Evolutionary conservation across 2,113 vertebrate genomes (phyloP).

Genomic region (Solenodon paradoxus): DNA sequence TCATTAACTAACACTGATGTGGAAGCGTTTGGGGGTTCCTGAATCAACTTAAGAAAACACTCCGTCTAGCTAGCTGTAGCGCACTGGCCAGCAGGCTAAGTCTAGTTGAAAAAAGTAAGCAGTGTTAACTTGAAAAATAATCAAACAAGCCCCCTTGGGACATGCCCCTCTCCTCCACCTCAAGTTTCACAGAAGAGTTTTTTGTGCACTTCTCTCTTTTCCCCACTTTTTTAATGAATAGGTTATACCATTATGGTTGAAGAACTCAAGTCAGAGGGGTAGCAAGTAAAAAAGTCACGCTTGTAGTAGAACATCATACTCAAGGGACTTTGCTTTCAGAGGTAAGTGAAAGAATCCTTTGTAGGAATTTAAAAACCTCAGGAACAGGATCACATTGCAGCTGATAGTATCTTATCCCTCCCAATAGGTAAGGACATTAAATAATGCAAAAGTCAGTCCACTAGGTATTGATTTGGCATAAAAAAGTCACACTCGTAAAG

Average conservation of each 20-base stretch:
- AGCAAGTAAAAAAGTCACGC: background rate
- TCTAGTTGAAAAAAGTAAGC: background rate
- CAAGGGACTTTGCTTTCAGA: slow-evolving; percentile 46
- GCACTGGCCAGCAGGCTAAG: background rate
- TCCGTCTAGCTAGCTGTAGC: background rate
- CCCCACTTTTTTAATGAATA: background rate
- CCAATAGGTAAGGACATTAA: slow-evolving; percentile 79
- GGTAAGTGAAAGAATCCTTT: slow-evolving; percentile 6
- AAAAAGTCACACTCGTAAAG: slow-evolving; percentile 66
- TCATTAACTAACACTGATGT: background rate
- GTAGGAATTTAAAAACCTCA: slow-evolving; percentile 54
- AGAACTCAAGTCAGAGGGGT: background rate
- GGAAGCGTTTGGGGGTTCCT: background rate
- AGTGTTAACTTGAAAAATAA: background rate
- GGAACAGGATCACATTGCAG: slow-evolving; percentile 66
- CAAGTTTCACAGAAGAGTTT: background rate
- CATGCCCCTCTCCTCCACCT: background rate
- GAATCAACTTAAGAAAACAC: background rate
- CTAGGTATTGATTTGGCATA: slow-evolving; percentile 79
- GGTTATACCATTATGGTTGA: slow-evolving; percentile 22
- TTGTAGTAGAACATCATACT: background rate
- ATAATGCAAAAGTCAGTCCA: slow-evolving; percentile 81
- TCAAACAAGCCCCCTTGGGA: background rate
- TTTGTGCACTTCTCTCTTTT: background rate
- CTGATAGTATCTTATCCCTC: slow-evolving; percentile 56